A percentile compares a stretch with the other conserved stretches of the same genome.
These are phyloP conservation scores for Platalea minor DNA, from an alignment of 2,797 vertebrate genomes.

Conservation along the genomic window DNA sequence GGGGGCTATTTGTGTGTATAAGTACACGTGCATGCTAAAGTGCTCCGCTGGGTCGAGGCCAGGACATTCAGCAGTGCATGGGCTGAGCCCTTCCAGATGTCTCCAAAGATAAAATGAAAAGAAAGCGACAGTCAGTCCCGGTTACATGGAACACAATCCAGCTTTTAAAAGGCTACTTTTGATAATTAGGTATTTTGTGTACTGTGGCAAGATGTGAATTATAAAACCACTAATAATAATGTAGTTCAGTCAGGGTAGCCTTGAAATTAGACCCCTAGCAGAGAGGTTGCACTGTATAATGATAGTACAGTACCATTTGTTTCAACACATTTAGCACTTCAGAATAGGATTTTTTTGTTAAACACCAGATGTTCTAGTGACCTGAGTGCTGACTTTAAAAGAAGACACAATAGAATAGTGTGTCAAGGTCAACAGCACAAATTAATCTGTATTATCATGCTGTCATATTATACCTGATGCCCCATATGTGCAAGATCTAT, in stretches of 20 bases:
- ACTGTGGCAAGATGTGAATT: constrained; percentile 23
- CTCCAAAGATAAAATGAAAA: neutral
- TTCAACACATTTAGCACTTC: constrained; percentile 59
- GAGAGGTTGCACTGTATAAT: constrained; percentile 31
- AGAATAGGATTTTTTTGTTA: constrained; percentile 35
- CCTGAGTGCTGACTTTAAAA: constrained; percentile 59
- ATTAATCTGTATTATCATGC: constrained; percentile 78
- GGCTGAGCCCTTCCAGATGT: neutral
- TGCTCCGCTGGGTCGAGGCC: neutral
- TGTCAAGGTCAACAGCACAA: constrained; percentile 79
- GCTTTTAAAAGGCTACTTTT: constrained; percentile 33
- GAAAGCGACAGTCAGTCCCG: neutral
- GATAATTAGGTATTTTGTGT: constrained; percentile 47
- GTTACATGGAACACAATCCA: neutral
- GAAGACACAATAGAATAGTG: constrained; percentile 68
- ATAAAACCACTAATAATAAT: constrained; percentile 28
- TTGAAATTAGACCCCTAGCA: constrained; percentile 57
- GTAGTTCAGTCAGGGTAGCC: constrained; percentile 34
- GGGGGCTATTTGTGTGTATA: neutral
- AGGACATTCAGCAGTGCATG: neutral
- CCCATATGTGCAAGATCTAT: constrained; percentile 74
- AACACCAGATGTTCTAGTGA: constrained; percentile 37
- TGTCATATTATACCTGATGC: constrained; percentile 74
- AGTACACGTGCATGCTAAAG: neutral
- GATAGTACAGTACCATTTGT: constrained; percentile 43